Conservation (phyloP, 1,140 invertebrate species). For the Sarcophaga bullata region DNA sequence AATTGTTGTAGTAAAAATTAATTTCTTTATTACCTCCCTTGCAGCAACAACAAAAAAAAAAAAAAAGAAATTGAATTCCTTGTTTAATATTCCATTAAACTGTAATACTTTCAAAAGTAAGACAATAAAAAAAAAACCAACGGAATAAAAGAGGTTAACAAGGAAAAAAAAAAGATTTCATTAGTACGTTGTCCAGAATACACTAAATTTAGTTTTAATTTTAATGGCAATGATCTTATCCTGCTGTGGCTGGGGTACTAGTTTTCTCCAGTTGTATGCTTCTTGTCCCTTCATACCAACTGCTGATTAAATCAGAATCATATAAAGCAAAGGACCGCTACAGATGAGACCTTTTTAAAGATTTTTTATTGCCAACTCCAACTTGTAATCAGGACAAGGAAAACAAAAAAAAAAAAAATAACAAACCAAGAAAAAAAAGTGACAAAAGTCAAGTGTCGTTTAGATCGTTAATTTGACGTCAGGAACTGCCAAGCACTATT, state of each 20-base stretch:
- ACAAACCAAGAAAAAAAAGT: neutral
- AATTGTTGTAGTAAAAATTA: neutral
- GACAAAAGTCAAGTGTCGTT: slow-evolving; percentile 27
- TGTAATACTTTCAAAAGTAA: slow-evolving; percentile 1
- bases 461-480: slow-evolving; percentile 21
- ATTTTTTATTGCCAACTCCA: neutral
- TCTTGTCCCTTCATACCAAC: neutral
- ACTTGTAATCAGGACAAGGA: too few relatives aligned
- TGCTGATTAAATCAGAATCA: neutral
- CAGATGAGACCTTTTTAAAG: neutral
- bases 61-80: neutral
- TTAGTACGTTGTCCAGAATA: neutral
- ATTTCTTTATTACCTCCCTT: neutral
- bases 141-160: neutral
- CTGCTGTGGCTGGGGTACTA: neutral
- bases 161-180: neutral
- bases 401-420: too few relatives aligned
- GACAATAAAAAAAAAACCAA: neutral
- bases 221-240: neutral
- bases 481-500: neutral
- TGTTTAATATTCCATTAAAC: neutral
- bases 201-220: neutral
- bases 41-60: neutral
- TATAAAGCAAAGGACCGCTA: too few relatives aligned
- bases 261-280: neutral